These are phyloP conservation scores for Monarcha castaneiventris DNA, from an alignment of 2,113 vertebrate genomes.

Conservation along the genomic window DNA sequence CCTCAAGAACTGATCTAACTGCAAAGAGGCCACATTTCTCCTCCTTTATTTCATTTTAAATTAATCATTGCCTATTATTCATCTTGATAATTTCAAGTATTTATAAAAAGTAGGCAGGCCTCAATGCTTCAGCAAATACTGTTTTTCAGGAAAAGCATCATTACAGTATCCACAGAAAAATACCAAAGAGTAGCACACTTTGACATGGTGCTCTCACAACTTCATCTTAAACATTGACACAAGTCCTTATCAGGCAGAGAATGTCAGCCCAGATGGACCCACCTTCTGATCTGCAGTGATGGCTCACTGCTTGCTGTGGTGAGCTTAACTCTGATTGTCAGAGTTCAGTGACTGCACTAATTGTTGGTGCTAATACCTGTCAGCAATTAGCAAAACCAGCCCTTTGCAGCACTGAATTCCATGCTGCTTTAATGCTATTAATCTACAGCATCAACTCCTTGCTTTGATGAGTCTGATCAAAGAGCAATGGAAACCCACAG, in stretches of 20 bases:
- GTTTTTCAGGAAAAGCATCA: neutral
- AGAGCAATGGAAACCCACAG: neutral
- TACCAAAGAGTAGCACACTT: neutral
- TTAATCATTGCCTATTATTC: neutral
- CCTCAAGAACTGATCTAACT: neutral
- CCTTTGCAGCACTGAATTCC: neutral
- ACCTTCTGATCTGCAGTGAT: accelerated
- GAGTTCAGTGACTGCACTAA: neutral
- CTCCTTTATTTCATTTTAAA: neutral
- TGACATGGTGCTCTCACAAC: accelerated
- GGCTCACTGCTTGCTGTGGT: neutral
- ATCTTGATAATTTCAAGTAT: neutral
- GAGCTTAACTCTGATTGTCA: neutral
- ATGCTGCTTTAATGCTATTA: neutral
- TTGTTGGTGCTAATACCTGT: neutral
- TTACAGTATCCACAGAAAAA: neutral
- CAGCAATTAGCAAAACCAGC: neutral
- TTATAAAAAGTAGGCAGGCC: neutral
- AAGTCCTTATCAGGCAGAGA: neutral
- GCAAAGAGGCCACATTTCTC: neutral
- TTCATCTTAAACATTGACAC: neutral
- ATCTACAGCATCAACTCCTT: neutral
- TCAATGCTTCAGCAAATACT: neutral
- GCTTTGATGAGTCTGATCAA: neutral
- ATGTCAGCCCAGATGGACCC: neutral